A percentile compares a stretch with the other conserved stretches of the same genome.
Conservation (phyloP, 2,888 invertebrate genomes). For the Ophioninae sp. region DNA sequence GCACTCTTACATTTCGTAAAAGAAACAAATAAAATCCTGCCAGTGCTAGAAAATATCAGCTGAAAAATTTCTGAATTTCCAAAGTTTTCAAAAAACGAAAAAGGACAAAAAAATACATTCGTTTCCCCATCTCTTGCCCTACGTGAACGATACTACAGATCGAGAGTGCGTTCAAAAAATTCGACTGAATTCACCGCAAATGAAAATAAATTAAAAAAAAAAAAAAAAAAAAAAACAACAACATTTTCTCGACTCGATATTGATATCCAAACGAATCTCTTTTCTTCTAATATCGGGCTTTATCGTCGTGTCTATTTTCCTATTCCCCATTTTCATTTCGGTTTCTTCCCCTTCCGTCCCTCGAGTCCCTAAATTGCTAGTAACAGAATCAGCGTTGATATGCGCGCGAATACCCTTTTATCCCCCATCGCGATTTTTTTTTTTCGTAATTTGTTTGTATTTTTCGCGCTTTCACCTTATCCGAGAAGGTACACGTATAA, state of each 20-base stretch:
- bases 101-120: background rate
- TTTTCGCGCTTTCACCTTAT: background rate
- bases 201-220: background rate
- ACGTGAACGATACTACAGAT: background rate
- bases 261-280: background rate
- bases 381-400: slow-evolving; percentile 61
- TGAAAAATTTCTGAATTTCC: slow-evolving; percentile 20
- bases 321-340: background rate
- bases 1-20: slow-evolving; percentile 11
- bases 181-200: background rate
- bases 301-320: background rate
- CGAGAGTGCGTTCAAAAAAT: background rate
- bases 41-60: slow-evolving; percentile 16
- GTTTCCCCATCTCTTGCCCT: background rate
- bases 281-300: background rate
- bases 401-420: slow-evolving; percentile 58
- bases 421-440: slow-evolving; percentile 33
- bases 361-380: slow-evolving; percentile 30
- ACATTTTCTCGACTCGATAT: background rate
- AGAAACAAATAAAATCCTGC: background rate
- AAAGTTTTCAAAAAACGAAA: background rate
- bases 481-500: background rate
- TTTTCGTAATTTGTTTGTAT: slow-evolving; percentile 10
- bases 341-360: background rate
- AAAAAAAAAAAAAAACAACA: too few relatives aligned